These are phyloP conservation scores for Rachycentron canadum DNA, from an alignment of 2,797 vertebrate species.

Conservation along the genomic window DNA sequence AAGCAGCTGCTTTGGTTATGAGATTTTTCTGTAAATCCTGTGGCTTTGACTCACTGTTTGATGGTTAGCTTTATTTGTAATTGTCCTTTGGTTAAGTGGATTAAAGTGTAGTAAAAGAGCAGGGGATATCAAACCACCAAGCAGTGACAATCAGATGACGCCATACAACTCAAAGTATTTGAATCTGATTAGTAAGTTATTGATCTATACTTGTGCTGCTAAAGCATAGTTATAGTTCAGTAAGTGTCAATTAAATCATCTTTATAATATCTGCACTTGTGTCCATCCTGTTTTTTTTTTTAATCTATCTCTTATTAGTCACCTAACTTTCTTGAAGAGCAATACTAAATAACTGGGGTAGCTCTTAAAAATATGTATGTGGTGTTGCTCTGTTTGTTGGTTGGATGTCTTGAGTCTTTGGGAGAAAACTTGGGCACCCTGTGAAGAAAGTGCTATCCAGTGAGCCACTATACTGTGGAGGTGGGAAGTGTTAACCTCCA, in stretches of 20 bases:
- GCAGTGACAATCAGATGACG: not conserved
- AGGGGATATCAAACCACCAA: not conserved
- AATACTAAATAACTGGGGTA: too few relatives aligned
- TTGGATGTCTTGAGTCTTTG: too few relatives aligned
- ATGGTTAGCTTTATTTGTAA: conserved; percentile 21
- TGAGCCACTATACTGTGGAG: too few relatives aligned
- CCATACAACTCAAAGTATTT: not conserved
- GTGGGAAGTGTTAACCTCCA: too few relatives aligned
- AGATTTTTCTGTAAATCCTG: conserved; percentile 29
- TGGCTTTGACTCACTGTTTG: conserved; percentile 29
- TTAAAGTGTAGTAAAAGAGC: conserved; percentile 29
- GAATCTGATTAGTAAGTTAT: not conserved
- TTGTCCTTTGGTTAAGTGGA: conserved; percentile 32
- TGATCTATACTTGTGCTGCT: not conserved
- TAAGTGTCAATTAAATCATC: not conserved
- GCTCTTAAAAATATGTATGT: too few relatives aligned
- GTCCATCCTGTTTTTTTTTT: too few relatives aligned
- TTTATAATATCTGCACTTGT: too few relatives aligned
- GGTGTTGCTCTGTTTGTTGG: not conserved
- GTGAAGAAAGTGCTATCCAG: too few relatives aligned
- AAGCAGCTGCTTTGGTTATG: conserved; percentile 8
- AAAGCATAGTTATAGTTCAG: not conserved
- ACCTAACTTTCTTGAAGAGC: too few relatives aligned
- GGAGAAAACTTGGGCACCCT: too few relatives aligned
- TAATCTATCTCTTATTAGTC: too few relatives aligned